Percentiles rank a stretch among this genome's conserved stretches.
Conservation (phyloP, 2,797 vertebrate species). For the Hypotaenidia okinawae region DNA sequence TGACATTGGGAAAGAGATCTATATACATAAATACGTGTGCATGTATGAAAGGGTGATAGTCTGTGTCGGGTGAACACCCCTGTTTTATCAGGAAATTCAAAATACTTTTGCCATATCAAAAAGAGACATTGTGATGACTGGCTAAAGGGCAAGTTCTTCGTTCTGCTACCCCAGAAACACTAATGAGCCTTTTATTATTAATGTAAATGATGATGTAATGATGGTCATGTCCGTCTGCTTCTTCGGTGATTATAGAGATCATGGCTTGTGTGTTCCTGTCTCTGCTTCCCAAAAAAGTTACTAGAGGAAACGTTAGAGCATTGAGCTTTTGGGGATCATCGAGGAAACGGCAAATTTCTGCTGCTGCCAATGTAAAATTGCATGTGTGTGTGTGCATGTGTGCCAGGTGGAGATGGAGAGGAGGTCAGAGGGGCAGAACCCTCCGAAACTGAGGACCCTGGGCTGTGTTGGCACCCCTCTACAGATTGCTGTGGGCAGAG, state of each 20-base stretch:
- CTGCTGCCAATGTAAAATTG: neutral
- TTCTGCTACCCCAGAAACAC: neutral
- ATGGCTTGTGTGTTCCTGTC: neutral
- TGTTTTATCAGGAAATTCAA: neutral
- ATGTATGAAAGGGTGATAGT: neutral
- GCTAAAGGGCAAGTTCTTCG: neutral
- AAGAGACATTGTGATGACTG: neutral
- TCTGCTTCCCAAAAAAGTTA: neutral
- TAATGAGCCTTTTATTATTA: neutral
- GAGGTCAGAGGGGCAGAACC: neutral
- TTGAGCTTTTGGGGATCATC: neutral
- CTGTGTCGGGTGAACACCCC: neutral
- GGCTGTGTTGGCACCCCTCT: neutral
- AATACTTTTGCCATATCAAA: neutral
- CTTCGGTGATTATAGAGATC: neutral
- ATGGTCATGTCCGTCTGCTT: neutral
- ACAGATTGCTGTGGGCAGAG: neutral
- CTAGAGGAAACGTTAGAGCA: neutral
- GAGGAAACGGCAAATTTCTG: neutral
- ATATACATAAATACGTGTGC: neutral
- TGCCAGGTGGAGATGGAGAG: neutral
- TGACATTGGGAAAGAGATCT: neutral
- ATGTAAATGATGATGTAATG: neutral
- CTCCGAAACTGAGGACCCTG: neutral
- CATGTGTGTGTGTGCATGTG: accelerated